A percentile compares a stretch with the other conserved stretches of the same genome.
Evolutionary conservation across 2,113 vertebrate genomes (phyloP).

Genomic region (Colossoma macropomum): DNA sequence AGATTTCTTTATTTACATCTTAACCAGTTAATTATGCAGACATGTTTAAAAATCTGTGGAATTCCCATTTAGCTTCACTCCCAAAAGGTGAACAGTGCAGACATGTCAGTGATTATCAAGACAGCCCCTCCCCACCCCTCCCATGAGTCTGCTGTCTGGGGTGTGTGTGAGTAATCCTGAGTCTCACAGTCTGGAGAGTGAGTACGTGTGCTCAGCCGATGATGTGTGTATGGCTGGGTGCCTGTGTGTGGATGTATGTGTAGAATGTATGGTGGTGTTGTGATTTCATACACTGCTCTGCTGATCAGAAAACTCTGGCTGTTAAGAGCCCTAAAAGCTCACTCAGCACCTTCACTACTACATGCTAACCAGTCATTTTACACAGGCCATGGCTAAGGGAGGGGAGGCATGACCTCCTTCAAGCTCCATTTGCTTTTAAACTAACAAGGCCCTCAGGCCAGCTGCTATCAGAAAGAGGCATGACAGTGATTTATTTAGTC

Average conservation of each 20-base stretch:
- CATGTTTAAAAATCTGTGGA: too few relatives aligned
- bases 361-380: constrained; percentile 4
- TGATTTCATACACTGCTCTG: constrained; percentile 20
- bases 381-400: not conserved
- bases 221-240: constrained; percentile 18
- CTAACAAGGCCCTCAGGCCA: constrained; percentile 47
- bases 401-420: constrained; percentile 5
- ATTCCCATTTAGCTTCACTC: not conserved
- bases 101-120: constrained; percentile 15
- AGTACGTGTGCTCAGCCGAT: not conserved
- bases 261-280: not conserved
- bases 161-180: constrained; percentile 30
- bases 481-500: not conserved
- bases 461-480: constrained; percentile 47
- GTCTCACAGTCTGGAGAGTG: not conserved
- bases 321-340: not conserved
- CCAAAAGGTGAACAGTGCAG: not conserved
- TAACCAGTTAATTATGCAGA: too few relatives aligned
- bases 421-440: constrained; percentile 10
- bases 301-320: constrained; percentile 2
- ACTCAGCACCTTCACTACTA: not conserved
- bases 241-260: not conserved
- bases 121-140: not conserved
- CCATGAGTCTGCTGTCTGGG: constrained; percentile 8
- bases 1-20: too few relatives aligned